Base-by-base conservation (phyloP, 2,113 vertebrate species). In the Semnopithecus entellus region DNA sequence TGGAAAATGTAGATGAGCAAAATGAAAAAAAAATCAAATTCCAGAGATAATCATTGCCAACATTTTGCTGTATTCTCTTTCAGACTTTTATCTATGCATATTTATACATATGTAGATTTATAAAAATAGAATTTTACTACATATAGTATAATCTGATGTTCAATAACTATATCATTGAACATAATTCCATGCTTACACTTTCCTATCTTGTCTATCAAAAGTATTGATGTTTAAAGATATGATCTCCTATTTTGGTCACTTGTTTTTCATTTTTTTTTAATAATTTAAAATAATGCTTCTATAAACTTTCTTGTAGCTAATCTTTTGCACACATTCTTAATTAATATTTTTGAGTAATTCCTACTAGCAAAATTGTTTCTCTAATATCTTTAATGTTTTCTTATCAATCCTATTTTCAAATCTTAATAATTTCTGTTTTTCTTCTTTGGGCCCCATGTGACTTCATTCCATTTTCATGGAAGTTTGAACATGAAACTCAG, bases 321-420 rank as follows among this genome's bases (percentile, higher is more conserved):
- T 3, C 16, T 78, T 87, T 70, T 48, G 22, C 43, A 38, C 3
- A 85, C 32, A 45, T 81, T 90, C 40, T 68, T 82, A 50, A 27
- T 70, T 86, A 81, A 81, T 52, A 75, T 90, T n/a, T 95, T 90
- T 86, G 4, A 30, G n/a, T 79, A 59, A 95, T 90, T 94, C 18
- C 43, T 70, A 25, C 11, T 95, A 61, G 13, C 72, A 16, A 89
- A 96, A 76, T 70, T 86, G 14, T 40, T 88, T 88, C 52, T 84
- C 43, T 81, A 87, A 57, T 5, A 72, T 78, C 43, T 90, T 79
- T 90, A 88, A 64, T 79, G 52, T 83, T 88, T 70, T 83, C 59
- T 57, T 76, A 55, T 66, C 43, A 38, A 48, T 79, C 14, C 10
- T 55, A 22, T 91, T 91, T 91, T 78, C 70, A 72, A 72, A 73